These are phyloP conservation scores for Tortricodes alternella DNA, from an alignment of 2,888 invertebrate genomes.

Conservation along the genomic window DNA sequence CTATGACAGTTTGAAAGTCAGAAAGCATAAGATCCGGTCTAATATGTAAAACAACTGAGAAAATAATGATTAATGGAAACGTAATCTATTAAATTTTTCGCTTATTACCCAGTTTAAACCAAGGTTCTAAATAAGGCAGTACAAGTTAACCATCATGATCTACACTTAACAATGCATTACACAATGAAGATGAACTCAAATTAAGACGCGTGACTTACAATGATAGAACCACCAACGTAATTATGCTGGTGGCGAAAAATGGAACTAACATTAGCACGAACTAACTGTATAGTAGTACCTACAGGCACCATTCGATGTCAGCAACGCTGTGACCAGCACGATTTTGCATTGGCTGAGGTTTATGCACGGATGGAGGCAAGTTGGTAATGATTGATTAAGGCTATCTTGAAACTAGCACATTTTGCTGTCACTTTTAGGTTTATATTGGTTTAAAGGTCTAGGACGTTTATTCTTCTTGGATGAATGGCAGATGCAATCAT, in stretches of 20 bases:
- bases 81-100: conserved; percentile 15
- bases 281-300: background rate
- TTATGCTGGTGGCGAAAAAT: background rate
- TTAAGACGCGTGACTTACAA: conserved; percentile 9
- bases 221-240: background rate
- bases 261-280: background rate
- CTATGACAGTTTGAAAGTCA: no score
- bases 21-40: background rate
- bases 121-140: conserved; percentile 26
- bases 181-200: conserved; percentile 14
- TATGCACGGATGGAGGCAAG: background rate
- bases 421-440: background rate
- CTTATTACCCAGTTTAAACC: conserved; percentile 25
- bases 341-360: background rate
- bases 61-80: background rate
- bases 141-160: conserved; percentile 27
- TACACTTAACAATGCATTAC: conserved; percentile 22
- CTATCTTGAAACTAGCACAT: background rate
- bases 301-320: no score
- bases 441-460: background rate
- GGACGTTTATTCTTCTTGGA: background rate
- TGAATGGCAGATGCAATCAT: background rate
- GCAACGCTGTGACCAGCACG: no score
- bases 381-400: background rate
- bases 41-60: no score